Evolutionary conservation across 2,888 invertebrate genomes (phyloP).

Genomic region (Lordiphosa andalusiaca): DNA sequence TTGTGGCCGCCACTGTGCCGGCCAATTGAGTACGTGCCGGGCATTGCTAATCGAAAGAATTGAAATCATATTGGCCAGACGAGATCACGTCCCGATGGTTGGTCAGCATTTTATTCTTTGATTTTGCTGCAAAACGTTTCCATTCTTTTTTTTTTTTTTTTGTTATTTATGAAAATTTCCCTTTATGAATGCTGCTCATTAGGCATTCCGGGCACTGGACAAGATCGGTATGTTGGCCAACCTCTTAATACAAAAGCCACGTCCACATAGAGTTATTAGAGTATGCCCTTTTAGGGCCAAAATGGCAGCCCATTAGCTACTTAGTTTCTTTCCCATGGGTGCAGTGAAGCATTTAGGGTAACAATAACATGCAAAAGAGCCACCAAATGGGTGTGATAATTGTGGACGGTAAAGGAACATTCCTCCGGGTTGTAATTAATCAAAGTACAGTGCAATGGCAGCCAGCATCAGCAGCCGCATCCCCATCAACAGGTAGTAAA

Average conservation of each 20-base stretch:
- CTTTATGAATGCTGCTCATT: conserved; percentile 56
- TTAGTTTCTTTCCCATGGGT: background rate
- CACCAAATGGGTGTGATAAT: conserved; percentile 23
- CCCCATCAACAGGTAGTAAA: conserved; percentile 75
- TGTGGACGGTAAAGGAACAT: conserved; percentile 59
- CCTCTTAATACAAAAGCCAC: conserved; percentile 55
- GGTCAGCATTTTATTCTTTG: conserved; percentile 36
- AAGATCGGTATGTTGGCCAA: conserved; percentile 45
- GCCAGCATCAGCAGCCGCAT: conserved; percentile 36
- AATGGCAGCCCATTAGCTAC: background rate
- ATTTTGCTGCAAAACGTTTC: conserved; percentile 21
- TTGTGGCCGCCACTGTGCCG: conserved; percentile 31
- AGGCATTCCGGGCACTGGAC: conserved; percentile 50
- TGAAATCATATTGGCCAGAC: conserved; percentile 11
- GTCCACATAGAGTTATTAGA: conserved; percentile 66
- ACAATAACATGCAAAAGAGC: conserved; percentile 3
- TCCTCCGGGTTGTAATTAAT: conserved; percentile 34
- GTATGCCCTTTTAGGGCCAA: conserved; percentile 42
- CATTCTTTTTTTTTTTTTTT: conserved; percentile 10
- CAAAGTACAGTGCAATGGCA: conserved; percentile 21
- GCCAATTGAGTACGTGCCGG: conserved; percentile 51
- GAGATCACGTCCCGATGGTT: conserved; percentile 41
- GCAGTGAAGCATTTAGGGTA: conserved; percentile 1
- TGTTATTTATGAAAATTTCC: conserved; percentile 49
- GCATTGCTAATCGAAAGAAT: conserved; percentile 38